A percentile compares a stretch with the other conserved stretches of the same genome.
Evolutionary conservation across 2,888 invertebrate genomes (phyloP).

Genomic region (Trachelus tabidus): DNA sequence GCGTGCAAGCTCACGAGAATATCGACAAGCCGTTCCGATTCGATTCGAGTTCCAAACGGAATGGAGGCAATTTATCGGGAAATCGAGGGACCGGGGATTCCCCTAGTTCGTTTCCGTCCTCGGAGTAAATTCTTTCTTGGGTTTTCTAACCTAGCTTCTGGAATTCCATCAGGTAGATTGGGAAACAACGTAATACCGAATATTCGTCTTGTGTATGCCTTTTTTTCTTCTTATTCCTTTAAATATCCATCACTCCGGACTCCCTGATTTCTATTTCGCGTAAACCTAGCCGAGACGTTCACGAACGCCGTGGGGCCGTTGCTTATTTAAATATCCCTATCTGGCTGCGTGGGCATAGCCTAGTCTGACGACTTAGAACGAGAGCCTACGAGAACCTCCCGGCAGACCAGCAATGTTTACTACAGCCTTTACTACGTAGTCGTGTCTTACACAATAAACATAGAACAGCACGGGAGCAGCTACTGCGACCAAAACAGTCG

Average conservation of each 20-base stretch:
- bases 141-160: neutral
- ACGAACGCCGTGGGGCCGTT: neutral
- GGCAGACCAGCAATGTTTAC: neutral
- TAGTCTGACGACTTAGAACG: neutral
- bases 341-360: neutral
- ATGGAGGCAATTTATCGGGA: neutral
- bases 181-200: neutral
- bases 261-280: neutral
- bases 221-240: neutral
- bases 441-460: neutral
- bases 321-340: neutral
- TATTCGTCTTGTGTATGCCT: neutral
- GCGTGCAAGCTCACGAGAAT: neutral
- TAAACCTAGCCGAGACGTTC: neutral
- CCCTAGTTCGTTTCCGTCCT: neutral
- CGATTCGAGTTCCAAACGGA: neutral
- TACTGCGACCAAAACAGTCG: neutral
- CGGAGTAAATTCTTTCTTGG: neutral
- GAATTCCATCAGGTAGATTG: neutral
- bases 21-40: neutral
- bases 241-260: neutral
- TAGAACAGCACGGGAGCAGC: neutral
- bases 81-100: neutral
- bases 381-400: neutral
- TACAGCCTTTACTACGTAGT: constrained; percentile 3